Conservation (phyloP, 2,113 vertebrate genomes). For the Pungitius pungitius region DNA sequence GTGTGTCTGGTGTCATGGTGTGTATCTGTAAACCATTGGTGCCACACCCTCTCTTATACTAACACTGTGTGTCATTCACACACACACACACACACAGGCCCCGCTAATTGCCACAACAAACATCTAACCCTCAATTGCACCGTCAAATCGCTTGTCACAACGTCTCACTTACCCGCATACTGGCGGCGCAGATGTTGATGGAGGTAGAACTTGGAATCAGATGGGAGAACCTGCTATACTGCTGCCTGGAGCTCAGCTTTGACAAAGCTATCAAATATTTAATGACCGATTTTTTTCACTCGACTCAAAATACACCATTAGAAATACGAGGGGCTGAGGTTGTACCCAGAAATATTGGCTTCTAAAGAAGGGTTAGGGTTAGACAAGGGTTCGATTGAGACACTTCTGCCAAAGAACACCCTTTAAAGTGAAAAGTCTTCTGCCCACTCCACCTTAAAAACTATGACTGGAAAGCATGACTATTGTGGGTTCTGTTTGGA, state of each 20-base stretch:
- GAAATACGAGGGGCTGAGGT: not conserved
- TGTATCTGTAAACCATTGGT: conserved; percentile 25
- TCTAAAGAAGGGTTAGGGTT: not conserved
- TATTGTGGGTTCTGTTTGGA: not conserved
- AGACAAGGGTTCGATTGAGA: not conserved
- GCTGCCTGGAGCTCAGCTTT: conserved; percentile 35
- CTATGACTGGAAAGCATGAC: not conserved
- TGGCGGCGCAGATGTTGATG: conserved; percentile 38
- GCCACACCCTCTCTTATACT: conserved; percentile 57
- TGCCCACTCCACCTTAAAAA: not conserved
- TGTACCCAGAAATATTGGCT: not conserved
- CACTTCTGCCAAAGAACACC: not conserved
- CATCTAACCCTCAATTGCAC: conserved; percentile 57
- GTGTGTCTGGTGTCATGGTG: conserved; percentile 39
- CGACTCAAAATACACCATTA: not conserved
- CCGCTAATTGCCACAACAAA: conserved; percentile 39
- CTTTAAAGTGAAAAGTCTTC: not conserved
- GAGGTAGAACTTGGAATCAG: conserved; percentile 47
- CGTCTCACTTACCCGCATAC: conserved; percentile 37
- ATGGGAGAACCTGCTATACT: conserved; percentile 49
- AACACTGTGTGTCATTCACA: conserved; percentile 24
- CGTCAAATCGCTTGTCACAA: conserved; percentile 25
- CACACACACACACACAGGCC: conserved; percentile 22
- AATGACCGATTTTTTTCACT: conserved; percentile 8
- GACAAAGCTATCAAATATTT: conserved; percentile 58